Percentiles rank a stretch among this genome's conserved stretches.
These are phyloP conservation scores for Gymnosoma rotundatum DNA, from an alignment of 2,888 invertebrate genomes.

Conservation along the genomic window DNA sequence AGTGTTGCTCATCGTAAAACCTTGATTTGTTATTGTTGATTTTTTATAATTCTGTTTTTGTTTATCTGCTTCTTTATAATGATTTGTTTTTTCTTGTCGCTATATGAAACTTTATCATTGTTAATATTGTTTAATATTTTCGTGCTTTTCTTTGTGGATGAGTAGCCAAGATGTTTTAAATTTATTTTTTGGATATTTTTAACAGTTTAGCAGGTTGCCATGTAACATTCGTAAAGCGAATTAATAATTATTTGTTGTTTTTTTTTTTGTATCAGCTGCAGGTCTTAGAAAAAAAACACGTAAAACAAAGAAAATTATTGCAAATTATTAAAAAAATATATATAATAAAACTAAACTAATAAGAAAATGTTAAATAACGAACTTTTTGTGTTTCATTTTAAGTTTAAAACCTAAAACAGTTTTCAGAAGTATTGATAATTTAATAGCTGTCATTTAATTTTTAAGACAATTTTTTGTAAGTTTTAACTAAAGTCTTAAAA, in stretches of 20 bases:
- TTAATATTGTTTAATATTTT: neutral
- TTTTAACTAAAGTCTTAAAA: too few species aligned
- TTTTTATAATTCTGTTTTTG: conserved; percentile 64
- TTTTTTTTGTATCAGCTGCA: too few species aligned
- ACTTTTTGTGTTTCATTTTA: too few species aligned
- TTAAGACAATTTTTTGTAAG: too few species aligned
- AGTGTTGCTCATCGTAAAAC: conserved; percentile 63
- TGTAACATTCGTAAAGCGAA: conserved; percentile 47
- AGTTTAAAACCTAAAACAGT: too few species aligned
- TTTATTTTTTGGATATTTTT: conserved; percentile 37
- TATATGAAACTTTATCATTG: conserved; percentile 67
- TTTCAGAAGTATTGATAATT: too few species aligned
- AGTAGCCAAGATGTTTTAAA: conserved; percentile 40
- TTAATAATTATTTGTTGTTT: conserved; percentile 23
- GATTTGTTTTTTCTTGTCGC: conserved; percentile 71
- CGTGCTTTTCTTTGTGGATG: conserved; percentile 8
- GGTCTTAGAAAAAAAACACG: too few species aligned
- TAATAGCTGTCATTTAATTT: too few species aligned
- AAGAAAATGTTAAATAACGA: too few species aligned
- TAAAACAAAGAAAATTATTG: too few species aligned
- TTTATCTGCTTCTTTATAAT: conserved; percentile 61
- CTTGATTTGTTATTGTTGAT: conserved; percentile 64
- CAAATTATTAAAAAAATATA: too few species aligned
- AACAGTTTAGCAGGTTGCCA: conserved; percentile 54
- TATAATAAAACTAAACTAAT: too few species aligned